Conservation (phyloP, 1,140 invertebrate species). For the Meteorus sp. region DNA sequence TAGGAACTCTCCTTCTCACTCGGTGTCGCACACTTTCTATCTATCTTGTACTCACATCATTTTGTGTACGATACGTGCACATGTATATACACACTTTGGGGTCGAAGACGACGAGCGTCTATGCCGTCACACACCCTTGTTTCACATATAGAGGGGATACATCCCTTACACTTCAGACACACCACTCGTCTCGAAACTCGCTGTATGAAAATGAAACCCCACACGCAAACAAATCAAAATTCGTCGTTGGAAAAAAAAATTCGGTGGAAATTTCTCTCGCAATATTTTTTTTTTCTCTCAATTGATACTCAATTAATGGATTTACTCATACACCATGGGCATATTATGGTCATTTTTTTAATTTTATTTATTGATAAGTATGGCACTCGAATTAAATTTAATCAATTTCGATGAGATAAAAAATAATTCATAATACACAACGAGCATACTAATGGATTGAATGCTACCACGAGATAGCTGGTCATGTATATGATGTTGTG, state of each 20-base stretch:
- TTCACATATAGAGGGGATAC: background rate
- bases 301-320: no score
- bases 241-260: no score
- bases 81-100: no score
- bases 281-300: no score
- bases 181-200: no score
- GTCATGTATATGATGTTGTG: background rate
- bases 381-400: constrained; percentile 11
- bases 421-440: constrained; percentile 8
- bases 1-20: constrained; percentile 32
- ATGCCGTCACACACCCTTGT: no score
- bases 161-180: background rate
- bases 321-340: no score
- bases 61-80: no score
- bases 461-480: constrained; percentile 15
- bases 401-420: constrained; percentile 12
- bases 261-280: no score
- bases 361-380: constrained; percentile 18
- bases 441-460: constrained; percentile 17
- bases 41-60: background rate
- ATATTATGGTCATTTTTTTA: no score
- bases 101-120: no score
- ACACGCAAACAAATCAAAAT: no score
- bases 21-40: background rate
- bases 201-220: background rate